These are phyloP conservation scores for Pelagia noctiluca DNA, from an alignment of 30 jellyfish, hydroid and myxozoan genomes.

Conservation along the genomic window DNA sequence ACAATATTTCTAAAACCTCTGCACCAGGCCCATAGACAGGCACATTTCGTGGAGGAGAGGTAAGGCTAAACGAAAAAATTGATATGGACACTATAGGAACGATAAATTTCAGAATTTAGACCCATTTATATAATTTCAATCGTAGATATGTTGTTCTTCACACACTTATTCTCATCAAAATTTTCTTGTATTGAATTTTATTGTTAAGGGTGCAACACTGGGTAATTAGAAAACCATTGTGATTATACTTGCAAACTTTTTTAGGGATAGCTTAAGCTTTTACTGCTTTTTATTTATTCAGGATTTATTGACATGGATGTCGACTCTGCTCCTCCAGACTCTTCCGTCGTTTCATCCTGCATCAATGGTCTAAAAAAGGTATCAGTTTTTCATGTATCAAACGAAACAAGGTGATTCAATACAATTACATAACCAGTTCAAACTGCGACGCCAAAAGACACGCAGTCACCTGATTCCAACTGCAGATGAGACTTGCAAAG, in stretches of 20 bases:
- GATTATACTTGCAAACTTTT: not conserved
- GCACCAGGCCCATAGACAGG: no score
- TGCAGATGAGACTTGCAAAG: not conserved
- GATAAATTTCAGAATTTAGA: no score
- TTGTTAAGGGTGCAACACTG: not conserved
- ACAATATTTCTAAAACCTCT: no score
- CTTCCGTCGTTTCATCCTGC: constrained; percentile 67
- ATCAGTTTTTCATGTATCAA: not conserved
- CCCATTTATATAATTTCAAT: no score
- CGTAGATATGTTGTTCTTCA: not conserved
- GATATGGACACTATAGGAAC: no score
- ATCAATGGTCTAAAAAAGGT: constrained; percentile 84
- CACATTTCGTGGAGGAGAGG: no score
- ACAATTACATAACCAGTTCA: not conserved
- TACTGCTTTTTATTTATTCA: not conserved
- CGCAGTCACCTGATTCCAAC: not conserved
- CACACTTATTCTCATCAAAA: not conserved
- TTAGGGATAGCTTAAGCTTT: not conserved
- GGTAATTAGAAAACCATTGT: not conserved
- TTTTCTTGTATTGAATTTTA: not conserved
- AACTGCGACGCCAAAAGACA: not conserved
- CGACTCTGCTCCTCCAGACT: constrained; percentile 8
- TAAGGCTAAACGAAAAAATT: no score
- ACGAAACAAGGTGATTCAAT: not conserved
- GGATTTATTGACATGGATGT: constrained; percentile 55